Base-by-base conservation (phyloP, 2,888 invertebrate genomes). In the Paralinhomoeus sp. region DNA sequence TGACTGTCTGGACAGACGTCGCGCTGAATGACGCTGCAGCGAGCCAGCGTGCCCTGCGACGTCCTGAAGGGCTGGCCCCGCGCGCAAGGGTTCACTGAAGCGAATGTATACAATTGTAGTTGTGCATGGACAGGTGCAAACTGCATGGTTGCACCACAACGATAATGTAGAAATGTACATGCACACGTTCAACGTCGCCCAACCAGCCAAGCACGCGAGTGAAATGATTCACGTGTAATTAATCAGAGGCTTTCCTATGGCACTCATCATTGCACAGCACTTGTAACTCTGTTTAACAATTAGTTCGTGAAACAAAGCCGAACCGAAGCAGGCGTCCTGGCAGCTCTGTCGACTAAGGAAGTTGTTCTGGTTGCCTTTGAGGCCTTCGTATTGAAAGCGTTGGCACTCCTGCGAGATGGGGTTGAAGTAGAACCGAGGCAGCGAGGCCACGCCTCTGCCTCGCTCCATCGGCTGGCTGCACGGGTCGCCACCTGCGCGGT, bases 351-450 rank as follows among this genome's bases (percentile, higher is more conserved):
- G 44, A 13, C 24, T 45, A 21, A 46, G 24, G 35, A 49, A 49
- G 45, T 49, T 49, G 45, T 49, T 49, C 33, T 42, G 27, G 34
- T 47, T 48, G n/a, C 48, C 48, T 2, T 39, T 40, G 27, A 44
- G 41, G 13, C 47, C 48, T 12, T 20, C 31, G 37, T 46, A 48
- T 9, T 27, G 9, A 34, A 48, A 48, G 34, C 38, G 35, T 13
- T 31, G 40, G 34, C 47, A 47, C 12, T 33, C 17, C 18, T 41
- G 20, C 1, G 36, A 17, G 17, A 21, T n/a, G 1, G n/a, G 1
- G 42, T 47, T 42, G 40, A 42, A 47, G 44, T 40, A 40, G 34
- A 23, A 47, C 15, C 47, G 33, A 1, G 45, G 47, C 20, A 47
- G 24, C 17, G 38, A 37, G 22, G 18, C 21, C 2, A 15, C n/a